Base-by-base conservation (phyloP, 2,113 vertebrate genomes). In the Tachuris rubrigastra region DNA sequence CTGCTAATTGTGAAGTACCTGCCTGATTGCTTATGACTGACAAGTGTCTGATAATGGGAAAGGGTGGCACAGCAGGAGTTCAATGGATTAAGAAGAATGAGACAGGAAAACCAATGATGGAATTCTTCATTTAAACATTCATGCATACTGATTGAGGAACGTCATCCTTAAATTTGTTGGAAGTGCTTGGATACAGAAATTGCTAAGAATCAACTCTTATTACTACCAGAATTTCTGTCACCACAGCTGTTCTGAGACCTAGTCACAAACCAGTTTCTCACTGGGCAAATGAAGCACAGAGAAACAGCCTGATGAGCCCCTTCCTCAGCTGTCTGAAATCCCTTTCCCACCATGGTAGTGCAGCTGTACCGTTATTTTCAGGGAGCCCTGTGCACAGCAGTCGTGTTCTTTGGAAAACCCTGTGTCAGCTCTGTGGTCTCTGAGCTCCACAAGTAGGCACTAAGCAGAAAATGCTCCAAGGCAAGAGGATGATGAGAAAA, bases 41-140 rank as follows among this genome's bases (percentile, higher is more conserved):
- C 79, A 89, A 94, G 86, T 85, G 73, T 69, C 72, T 95, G 85
- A 94, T 89, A 94, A 78, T 58, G 90, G 86, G 88, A 97, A 96
- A 93, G 13, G 5, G 71, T 3, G 1, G 41, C 83, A 74, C 4
- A 0, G 80, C 9, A 28, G 76, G 90, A 87, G 60, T 55, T 88
- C 0, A 1, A 81, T 92, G 41, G 63, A 50, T 95, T 87, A 89
- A 93, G 77, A 90, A 79, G 41, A 58, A 74, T 67, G 60, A 93
- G 46, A 44, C 78, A 86, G 42, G 92, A 86, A 94, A 95, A 73
- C 13, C 55, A 71, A 44, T 8, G 22, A 83, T 24, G 35, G 44
- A 46, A 78, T 69, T 85, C 68, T 90, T 94, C 60, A 42, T 89
- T 86, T 78, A 90, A 85, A 87, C 3, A 5, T 46, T 53, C 35